Conservation (phyloP, 1,140 invertebrate species). For the Drosophila saltans region DNA sequence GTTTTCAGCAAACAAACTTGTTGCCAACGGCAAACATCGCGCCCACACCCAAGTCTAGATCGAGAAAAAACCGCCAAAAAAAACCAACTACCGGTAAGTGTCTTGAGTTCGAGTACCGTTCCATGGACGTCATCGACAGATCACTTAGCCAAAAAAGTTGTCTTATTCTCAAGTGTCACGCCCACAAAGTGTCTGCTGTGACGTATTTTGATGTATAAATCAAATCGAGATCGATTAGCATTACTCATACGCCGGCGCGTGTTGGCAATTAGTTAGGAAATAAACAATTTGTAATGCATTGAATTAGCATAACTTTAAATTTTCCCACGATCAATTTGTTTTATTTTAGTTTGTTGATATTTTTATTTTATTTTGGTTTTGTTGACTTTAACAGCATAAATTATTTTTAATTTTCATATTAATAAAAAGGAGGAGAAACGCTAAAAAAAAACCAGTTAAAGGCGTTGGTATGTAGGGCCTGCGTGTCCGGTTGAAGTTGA, state of each 20-base stretch:
- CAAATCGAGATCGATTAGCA: conserved; percentile 21
- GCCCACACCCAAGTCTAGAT: conserved; percentile 10
- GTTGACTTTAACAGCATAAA: conserved; percentile 31
- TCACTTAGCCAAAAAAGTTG: conserved; percentile 41
- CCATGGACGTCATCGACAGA: conserved; percentile 54
- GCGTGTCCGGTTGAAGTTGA: conserved; percentile 66
- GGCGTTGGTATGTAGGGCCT: conserved; percentile 6
- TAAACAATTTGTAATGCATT: conserved; percentile 55
- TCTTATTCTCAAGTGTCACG: conserved; percentile 54
- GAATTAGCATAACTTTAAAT: conserved; percentile 64
- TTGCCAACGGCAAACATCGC: conserved; percentile 38
- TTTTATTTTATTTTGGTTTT: conserved; percentile 33
- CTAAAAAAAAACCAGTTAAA: conserved; percentile 60
- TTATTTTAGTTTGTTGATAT: conserved; percentile 1
- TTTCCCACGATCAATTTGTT: conserved; percentile 63
- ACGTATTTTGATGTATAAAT: conserved; percentile 46
- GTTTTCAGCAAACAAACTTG: conserved; percentile 74
- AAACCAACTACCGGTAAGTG: conserved; percentile 63
- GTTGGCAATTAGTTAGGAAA: conserved; percentile 64
- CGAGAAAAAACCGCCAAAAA: neutral
- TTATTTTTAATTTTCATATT: neutral
- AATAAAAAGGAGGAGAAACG: neutral
- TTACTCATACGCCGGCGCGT: conserved; percentile 72
- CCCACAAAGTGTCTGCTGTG: conserved; percentile 59
- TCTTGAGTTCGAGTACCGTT: conserved; percentile 31